Percentiles rank a stretch among this genome's conserved stretches.
These are phyloP conservation scores for Parus major DNA, from an alignment of 2,113 vertebrate genomes.

Conservation along the genomic window DNA sequence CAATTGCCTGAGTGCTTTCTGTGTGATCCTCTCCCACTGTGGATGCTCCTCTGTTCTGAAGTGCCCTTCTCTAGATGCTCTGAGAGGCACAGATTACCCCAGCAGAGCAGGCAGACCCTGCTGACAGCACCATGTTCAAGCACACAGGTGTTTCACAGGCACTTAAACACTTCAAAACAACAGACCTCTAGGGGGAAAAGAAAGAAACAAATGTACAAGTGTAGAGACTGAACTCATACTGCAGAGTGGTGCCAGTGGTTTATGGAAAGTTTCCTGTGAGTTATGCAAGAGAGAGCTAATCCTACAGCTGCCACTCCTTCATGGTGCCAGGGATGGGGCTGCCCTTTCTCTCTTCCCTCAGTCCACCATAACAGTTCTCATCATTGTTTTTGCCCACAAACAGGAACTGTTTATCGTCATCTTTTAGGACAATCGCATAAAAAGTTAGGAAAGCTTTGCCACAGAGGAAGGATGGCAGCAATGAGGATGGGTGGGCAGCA, in stretches of 20 bases:
- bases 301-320: background rate
- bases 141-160: background rate
- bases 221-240: background rate
- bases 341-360: background rate
- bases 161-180: background rate
- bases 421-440: background rate
- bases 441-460: background rate
- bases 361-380: background rate
- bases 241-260: background rate
- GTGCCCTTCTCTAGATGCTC: background rate
- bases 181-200: background rate
- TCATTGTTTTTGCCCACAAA: background rate
- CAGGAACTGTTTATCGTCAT: background rate
- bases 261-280: background rate
- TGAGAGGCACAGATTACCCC: background rate
- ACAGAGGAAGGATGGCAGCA: background rate
- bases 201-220: background rate
- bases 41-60: background rate
- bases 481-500: background rate
- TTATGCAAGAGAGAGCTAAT: background rate
- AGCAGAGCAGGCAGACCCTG: background rate
- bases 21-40: background rate
- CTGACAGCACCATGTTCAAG: background rate
- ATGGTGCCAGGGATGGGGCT: background rate
- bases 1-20: rapidly evolving